A percentile compares a stretch with the other conserved stretches of the same genome.
phyloP scores from a whole-genome alignment of 2,888 invertebrate genomes.

The Panzeria rudis region DNA sequence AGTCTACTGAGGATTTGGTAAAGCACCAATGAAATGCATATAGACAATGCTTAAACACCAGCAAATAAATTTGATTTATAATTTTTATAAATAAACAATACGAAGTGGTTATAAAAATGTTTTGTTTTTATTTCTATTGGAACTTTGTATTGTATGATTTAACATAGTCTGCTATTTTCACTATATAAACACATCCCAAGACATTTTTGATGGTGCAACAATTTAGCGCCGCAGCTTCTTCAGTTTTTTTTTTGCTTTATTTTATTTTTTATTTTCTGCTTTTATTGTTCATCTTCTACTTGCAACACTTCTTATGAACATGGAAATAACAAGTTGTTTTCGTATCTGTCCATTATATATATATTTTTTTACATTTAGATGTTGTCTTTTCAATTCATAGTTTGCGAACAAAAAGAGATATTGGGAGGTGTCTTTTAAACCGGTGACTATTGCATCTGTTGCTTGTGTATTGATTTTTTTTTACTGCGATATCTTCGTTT shows the following conservation, averaged over 20 bases:
- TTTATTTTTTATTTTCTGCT: not conserved
- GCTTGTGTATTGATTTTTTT: constrained; percentile 23
- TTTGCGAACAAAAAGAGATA: not conserved
- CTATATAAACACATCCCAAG: not conserved
- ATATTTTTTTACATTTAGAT: constrained; percentile 9
- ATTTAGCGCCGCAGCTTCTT: constrained; percentile 27
- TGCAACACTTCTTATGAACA: constrained; percentile 50
- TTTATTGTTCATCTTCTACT: constrained; percentile 19
- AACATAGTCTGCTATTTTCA: not conserved
- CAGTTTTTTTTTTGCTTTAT: not conserved
- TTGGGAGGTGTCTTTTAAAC: constrained; percentile 3
- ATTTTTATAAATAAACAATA: no score
- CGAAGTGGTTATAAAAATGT: not conserved
- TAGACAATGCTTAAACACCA: no score
- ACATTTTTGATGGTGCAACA: constrained; percentile 23
- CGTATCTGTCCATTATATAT: constrained; percentile 18
- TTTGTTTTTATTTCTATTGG: not conserved
- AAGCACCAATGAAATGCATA: no score
- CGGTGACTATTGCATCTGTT: constrained; percentile 45
- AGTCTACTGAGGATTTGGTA: no score
- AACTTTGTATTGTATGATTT: constrained; percentile 1
- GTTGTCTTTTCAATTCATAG: not conserved
- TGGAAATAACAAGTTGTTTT: constrained; percentile 39
- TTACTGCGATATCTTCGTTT: constrained; percentile 23
- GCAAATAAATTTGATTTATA: no score